phyloP scores from a whole-genome alignment of 92 coral and sea anemone species.

The Epizoanthus stellaris region DNA sequence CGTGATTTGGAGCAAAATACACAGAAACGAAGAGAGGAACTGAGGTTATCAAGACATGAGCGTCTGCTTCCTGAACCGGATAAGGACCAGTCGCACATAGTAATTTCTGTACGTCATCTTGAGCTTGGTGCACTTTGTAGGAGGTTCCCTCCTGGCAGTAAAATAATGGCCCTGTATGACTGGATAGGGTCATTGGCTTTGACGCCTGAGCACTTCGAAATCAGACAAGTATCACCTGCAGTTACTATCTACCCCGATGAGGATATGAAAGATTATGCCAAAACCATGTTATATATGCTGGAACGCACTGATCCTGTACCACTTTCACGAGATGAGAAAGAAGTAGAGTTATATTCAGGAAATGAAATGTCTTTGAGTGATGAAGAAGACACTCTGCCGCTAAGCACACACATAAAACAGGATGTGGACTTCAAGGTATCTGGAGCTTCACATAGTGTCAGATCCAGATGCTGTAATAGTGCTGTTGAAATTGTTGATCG shows the following conservation, averaged over 20 bases:
- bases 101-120: conserved; percentile 1
- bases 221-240: neutral
- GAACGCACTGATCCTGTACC: conserved; percentile 10
- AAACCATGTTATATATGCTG: neutral
- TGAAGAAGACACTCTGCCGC: conserved; percentile 7
- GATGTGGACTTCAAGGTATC: too few species aligned
- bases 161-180: conserved; percentile 4
- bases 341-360: neutral
- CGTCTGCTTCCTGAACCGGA: conserved; percentile 17
- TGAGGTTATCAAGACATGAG: neutral
- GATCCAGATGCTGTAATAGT: too few species aligned
- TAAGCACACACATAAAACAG: too few species aligned
- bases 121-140: conserved; percentile 17
- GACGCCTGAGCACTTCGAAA: neutral
- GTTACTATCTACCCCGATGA: conserved; percentile 13
- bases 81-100: neutral
- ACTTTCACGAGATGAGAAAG: conserved; percentile 9
- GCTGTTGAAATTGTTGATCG: too few species aligned
- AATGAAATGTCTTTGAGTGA: neutral
- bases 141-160: neutral
- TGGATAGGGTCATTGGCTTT: conserved; percentile 24
- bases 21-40: neutral
- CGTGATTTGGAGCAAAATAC: neutral
- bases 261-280: neutral
- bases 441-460: too few species aligned